A percentile compares a stretch with the other conserved stretches of the same genome.
Conservation (phyloP, 2,113 vertebrate species). For the Callipepla squamata region DNA sequence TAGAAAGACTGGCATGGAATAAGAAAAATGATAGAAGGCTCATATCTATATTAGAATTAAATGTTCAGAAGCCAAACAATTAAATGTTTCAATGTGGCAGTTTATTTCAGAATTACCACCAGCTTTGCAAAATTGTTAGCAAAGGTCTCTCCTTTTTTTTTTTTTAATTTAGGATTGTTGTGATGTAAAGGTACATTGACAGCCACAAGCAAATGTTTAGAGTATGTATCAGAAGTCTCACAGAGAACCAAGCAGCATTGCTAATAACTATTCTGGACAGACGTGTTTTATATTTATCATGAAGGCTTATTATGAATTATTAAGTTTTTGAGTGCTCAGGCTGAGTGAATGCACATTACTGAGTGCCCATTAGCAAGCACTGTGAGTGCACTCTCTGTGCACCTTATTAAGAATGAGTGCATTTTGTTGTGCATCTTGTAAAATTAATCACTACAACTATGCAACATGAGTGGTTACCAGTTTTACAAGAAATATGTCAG, state of each 20-base stretch:
- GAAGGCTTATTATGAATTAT: constrained; percentile 53
- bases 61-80: background rate
- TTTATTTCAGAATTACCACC: background rate
- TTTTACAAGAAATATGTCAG: constrained; percentile 29
- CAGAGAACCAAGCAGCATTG: background rate
- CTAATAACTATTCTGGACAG: background rate
- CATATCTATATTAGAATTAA: background rate
- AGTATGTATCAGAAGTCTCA: background rate
- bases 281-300: constrained; percentile 16
- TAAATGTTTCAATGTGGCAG: background rate
- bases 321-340: constrained; percentile 48
- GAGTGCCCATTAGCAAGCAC: constrained; percentile 20
- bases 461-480: background rate
- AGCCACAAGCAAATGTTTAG: background rate
- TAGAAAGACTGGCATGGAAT: background rate
- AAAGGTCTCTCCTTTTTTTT: background rate
- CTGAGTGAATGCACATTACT: background rate
- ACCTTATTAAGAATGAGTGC: background rate
- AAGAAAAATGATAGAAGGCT: background rate
- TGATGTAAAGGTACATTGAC: background rate
- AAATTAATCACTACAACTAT: constrained; percentile 35
- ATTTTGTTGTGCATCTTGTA: constrained; percentile 32
- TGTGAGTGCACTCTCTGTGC: background rate
- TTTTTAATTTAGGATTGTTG: background rate
- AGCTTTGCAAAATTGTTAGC: background rate